Evolutionary conservation across 2,888 invertebrate species (phyloP).

Genomic region (Epinotia bilunana): DNA sequence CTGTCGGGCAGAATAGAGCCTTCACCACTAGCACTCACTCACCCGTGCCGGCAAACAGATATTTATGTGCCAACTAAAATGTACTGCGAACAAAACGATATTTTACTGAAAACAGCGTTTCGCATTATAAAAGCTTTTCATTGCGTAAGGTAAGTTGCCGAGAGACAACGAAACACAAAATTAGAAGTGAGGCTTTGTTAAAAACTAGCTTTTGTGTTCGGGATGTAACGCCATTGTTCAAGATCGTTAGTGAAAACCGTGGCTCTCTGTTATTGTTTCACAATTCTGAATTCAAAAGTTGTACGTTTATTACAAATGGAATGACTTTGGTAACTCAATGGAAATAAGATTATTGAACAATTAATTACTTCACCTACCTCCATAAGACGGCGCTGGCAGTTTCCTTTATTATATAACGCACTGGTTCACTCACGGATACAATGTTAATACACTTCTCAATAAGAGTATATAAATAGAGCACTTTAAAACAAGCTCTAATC

Average conservation of each 20-base stretch:
- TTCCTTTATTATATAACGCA: conserved; percentile 30
- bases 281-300: background rate
- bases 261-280: conserved; percentile 20
- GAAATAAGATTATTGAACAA: background rate
- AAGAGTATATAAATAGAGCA: conserved; percentile 24
- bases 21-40: conserved; percentile 60
- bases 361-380: conserved; percentile 35
- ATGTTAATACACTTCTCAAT: conserved; percentile 32
- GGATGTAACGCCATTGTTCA: conserved; percentile 28
- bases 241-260: conserved; percentile 3
- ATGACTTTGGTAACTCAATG: background rate
- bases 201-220: conserved; percentile 31
- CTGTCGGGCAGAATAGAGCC: conserved; percentile 67
- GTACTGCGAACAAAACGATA: conserved; percentile 52
- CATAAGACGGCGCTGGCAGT: background rate
- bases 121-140: conserved; percentile 27
- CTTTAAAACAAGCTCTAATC: conserved; percentile 31
- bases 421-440: conserved; percentile 25
- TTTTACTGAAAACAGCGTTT: conserved; percentile 31
- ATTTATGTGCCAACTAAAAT: conserved; percentile 49
- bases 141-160: conserved; percentile 9
- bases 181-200: conserved; percentile 18
- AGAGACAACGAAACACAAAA: conserved; percentile 14
- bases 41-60: conserved; percentile 51
- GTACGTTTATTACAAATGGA: conserved; percentile 8